Evolutionary conservation across 35 echinoderm and acorn worm species (phyloP).

Genomic region (Apostichopus japonicus): DNA sequence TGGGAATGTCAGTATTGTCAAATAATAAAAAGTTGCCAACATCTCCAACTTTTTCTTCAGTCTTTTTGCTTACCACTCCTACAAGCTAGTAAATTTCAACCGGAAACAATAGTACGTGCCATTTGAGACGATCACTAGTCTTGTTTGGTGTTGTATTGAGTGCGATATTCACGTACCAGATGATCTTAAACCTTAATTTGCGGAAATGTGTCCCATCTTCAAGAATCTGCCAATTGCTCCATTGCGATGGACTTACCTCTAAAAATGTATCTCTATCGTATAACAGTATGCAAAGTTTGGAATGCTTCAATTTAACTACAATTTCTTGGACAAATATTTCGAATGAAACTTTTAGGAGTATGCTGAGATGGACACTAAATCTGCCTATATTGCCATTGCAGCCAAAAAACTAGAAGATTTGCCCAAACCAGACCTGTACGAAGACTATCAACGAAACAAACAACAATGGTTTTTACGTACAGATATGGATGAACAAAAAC

Average conservation of each 20-base stretch:
- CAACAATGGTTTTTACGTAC: conserved; percentile 22
- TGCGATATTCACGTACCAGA: too few relatives aligned
- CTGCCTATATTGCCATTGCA: conserved; percentile 45
- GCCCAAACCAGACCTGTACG: conserved; percentile 12
- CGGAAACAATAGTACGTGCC: neutral
- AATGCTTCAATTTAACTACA: conserved; percentile 60
- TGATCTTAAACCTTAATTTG: too few relatives aligned
- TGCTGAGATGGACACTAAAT: conserved; percentile 48
- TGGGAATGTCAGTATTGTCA: too few relatives aligned
- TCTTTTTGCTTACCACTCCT: conserved; percentile 8
- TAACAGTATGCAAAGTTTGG: conserved; percentile 24
- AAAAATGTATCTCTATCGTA: conserved; percentile 45
- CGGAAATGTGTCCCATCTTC: too few relatives aligned
- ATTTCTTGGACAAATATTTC: conserved; percentile 30
- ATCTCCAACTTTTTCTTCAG: too few relatives aligned
- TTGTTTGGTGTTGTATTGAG: too few relatives aligned
- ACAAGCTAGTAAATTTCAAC: neutral
- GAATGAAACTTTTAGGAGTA: neutral
- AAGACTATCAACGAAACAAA: neutral
- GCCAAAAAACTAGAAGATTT: conserved; percentile 17
- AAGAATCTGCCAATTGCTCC: neutral
- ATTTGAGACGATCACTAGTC: neutral
- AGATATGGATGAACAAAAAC: neutral
- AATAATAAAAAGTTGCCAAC: too few relatives aligned
- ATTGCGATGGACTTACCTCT: conserved; percentile 39